A percentile compares a stretch with the other conserved stretches of the same genome.
phyloP scores from a whole-genome alignment of 2,797 vertebrate species.

The Cuculus canorus region DNA sequence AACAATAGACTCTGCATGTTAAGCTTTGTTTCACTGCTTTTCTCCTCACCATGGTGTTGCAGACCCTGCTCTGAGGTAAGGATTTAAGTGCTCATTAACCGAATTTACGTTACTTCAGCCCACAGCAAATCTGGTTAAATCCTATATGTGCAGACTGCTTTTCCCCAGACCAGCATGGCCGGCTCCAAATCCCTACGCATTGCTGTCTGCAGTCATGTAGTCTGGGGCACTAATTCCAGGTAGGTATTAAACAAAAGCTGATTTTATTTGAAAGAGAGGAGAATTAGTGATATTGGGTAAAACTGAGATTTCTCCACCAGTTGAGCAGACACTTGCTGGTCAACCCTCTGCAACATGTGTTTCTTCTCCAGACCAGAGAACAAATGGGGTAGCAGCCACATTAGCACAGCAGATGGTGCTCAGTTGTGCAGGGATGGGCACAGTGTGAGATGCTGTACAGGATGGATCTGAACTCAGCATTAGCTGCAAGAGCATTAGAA shows the following conservation, averaged over 20 bases:
- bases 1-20: not conserved
- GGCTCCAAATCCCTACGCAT: fast-evolving
- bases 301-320: not conserved
- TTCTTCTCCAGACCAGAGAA: not conserved
- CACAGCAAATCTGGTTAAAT: not conserved
- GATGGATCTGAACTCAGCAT: not conserved
- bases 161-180: not conserved
- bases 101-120: not conserved
- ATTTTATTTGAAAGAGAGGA: not conserved
- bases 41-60: not conserved
- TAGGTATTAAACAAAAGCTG: not conserved
- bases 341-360: not conserved
- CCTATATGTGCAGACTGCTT: not conserved
- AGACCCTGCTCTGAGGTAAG: not conserved
- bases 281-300: not conserved
- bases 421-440: not conserved
- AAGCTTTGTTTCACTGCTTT: not conserved
- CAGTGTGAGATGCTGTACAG: fast-evolving
- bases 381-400: not conserved
- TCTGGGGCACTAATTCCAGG: not conserved
- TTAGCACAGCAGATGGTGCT: not conserved
- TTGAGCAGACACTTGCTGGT: not conserved
- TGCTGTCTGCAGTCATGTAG: fast-evolving
- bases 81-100: not conserved
- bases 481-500: not conserved